These are phyloP conservation scores for Trachops cirrhosus DNA, from an alignment of 2,797 vertebrate species.

Conservation along the genomic window DNA sequence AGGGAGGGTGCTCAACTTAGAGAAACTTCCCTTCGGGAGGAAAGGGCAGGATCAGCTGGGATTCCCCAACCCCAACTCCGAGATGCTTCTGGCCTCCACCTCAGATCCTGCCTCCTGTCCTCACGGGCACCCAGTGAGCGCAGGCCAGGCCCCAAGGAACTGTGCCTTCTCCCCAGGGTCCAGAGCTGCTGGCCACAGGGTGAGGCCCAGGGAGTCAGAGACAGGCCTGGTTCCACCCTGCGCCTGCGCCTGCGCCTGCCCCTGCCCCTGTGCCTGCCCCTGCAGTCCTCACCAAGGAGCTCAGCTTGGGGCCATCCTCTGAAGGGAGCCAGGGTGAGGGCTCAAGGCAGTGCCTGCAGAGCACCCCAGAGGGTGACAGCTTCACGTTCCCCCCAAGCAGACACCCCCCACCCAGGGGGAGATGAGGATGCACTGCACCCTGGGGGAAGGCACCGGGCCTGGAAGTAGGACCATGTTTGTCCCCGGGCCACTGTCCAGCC, in stretches of 20 bases:
- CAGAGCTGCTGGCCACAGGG: neutral
- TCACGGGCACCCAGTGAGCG: neutral
- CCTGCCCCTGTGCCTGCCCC: neutral
- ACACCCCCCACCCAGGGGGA: neutral
- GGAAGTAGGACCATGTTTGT: neutral
- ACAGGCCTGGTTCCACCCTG: neutral
- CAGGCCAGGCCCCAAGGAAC: neutral
- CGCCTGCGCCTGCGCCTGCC: neutral
- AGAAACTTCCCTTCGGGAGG: neutral
- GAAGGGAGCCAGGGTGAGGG: neutral
- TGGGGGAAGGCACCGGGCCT: neutral
- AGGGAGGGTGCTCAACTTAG: neutral
- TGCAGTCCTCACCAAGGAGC: neutral
- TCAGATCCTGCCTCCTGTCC: neutral
- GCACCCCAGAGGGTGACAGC: neutral
- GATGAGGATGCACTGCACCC: neutral
- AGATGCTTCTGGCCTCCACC: neutral
- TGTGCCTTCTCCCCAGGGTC: neutral
- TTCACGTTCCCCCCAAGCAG: neutral
- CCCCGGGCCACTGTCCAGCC: neutral
- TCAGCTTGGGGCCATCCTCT: neutral
- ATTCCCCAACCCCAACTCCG: neutral
- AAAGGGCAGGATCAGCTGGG: neutral
- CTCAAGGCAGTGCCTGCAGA: neutral
- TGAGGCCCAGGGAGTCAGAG: neutral